Conservation (phyloP, 92 coral and sea anemone species). For the Phenganax marumi region DNA sequence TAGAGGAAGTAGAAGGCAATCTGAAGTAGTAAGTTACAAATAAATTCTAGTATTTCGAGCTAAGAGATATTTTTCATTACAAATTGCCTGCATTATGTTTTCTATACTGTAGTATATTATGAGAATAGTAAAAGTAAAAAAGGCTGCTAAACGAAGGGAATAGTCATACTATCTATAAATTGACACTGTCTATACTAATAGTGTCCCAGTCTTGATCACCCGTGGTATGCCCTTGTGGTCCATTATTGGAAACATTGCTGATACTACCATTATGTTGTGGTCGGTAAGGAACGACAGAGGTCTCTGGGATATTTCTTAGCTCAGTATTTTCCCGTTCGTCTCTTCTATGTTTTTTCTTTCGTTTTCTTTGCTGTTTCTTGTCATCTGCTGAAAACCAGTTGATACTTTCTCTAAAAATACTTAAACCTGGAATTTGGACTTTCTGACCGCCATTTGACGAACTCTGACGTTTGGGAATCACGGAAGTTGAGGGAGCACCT, state of each 20-base stretch:
- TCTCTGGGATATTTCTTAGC: background rate
- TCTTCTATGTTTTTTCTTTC: background rate
- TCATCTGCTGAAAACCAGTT: conserved; percentile 1
- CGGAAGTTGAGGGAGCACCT: no score
- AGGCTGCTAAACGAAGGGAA: background rate
- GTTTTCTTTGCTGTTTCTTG: background rate
- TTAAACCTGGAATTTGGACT: conserved; percentile 5
- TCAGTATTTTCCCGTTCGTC: background rate
- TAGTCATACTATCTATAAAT: background rate
- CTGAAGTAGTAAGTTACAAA: no score
- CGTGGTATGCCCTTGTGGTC: background rate
- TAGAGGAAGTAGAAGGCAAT: no score
- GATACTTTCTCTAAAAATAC: conserved; percentile 16
- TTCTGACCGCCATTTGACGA: background rate
- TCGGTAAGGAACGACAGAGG: conserved; percentile 14
- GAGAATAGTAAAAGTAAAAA: no score
- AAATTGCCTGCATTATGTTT: no score
- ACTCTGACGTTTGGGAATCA: no score
- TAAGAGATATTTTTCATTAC: no score
- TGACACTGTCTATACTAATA: conserved; percentile 25
- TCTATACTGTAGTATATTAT: no score
- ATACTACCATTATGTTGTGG: background rate
- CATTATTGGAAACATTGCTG: background rate
- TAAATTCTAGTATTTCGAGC: no score
- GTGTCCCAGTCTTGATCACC: conserved; percentile 22